A percentile compares a stretch with the other conserved stretches of the same genome.
phyloP scores from a whole-genome alignment of 1,140 invertebrate genomes.

The Solenopsis fugax region DNA sequence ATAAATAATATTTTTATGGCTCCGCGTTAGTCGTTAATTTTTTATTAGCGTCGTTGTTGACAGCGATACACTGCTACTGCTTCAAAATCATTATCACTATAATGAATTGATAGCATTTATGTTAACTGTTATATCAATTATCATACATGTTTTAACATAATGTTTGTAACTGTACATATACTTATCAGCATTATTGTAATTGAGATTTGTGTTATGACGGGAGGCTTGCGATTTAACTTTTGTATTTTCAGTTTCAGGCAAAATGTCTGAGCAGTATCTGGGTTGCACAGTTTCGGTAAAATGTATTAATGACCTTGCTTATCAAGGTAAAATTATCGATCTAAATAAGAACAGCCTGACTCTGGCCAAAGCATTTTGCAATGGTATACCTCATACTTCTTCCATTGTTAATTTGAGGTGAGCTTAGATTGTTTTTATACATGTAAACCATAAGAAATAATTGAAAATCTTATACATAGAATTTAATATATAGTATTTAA shows the following conservation, averaged over 20 bases:
- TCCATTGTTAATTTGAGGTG: constrained; percentile 88
- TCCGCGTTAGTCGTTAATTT: neutral
- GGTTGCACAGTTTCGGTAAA: constrained; percentile 93
- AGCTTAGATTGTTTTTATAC: constrained; percentile 55
- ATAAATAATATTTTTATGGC: neutral
- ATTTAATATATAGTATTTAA: neutral
- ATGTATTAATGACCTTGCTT: constrained; percentile 90
- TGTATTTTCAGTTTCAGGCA: constrained; percentile 9
- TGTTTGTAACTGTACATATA: neutral
- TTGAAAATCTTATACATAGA: neutral
- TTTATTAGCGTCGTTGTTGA: neutral
- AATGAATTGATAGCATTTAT: neutral
- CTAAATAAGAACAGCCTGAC: constrained; percentile 91
- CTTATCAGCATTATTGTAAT: neutral
- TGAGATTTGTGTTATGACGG: neutral
- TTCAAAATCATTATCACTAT: neutral
- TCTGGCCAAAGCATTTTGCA: constrained; percentile 92
- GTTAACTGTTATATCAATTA: neutral
- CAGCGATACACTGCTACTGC: neutral
- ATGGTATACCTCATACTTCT: constrained; percentile 91
- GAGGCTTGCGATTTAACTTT: neutral
- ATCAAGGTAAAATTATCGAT: constrained; percentile 93
- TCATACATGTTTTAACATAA: neutral
- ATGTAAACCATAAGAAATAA: neutral
- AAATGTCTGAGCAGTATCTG: constrained; percentile 90